A percentile compares a stretch with the other conserved stretches of the same genome.
phyloP scores from a whole-genome alignment of 2,113 vertebrate species.

The Campylomormyrus tamandua region DNA sequence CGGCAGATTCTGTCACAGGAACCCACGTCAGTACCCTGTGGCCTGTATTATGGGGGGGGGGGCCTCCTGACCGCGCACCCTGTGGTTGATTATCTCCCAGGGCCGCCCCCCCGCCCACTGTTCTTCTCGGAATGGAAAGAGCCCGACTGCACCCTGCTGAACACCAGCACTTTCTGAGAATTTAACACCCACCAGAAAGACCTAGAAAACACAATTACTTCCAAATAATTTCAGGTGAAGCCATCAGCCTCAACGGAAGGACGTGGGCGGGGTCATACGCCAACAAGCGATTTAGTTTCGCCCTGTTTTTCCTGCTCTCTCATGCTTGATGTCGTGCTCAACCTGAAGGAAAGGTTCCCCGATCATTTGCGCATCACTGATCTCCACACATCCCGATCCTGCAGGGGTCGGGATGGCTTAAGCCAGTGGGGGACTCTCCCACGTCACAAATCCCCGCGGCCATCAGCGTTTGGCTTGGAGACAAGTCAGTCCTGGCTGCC shows the following conservation, averaged over 20 bases:
- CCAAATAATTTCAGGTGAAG: background rate
- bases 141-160: background rate
- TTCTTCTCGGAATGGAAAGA: background rate
- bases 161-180: background rate
- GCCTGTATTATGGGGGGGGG: background rate
- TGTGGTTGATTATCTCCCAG: background rate
- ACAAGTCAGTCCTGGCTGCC: background rate
- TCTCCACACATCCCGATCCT: background rate
- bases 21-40: background rate
- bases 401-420: background rate
- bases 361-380: background rate
- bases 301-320: background rate
- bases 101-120: background rate
- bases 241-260: background rate
- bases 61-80: background rate
- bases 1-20: background rate
- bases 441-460: background rate
- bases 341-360: background rate
- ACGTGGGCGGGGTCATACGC: background rate
- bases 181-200: background rate
- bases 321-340: background rate
- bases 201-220: background rate
- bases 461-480: background rate
- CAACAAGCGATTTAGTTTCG: background rate
- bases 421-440: background rate